phyloP scores from a whole-genome alignment of 2,113 vertebrate species.

The Tor tambroides region DNA sequence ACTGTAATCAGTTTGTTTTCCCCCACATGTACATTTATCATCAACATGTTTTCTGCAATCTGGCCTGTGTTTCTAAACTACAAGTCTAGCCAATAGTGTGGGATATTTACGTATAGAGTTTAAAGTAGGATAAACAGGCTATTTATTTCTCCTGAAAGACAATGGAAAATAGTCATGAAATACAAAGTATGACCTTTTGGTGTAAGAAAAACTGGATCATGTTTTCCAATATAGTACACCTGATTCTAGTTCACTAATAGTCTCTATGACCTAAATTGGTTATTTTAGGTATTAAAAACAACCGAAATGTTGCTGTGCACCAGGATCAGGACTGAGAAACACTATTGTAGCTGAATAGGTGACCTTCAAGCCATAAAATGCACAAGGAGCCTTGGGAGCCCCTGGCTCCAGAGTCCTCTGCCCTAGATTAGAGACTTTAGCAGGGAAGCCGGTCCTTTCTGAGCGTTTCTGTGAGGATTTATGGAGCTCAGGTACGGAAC shows the following conservation, averaged over 20 bases:
- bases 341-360: background rate
- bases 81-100: background rate
- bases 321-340: constrained; percentile 1
- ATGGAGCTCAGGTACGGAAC: constrained; percentile 28
- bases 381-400: background rate
- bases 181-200: background rate
- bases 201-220: background rate
- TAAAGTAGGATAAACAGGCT: background rate
- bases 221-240: background rate
- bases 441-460: constrained; percentile 16
- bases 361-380: constrained; percentile 28
- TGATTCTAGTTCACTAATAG: background rate
- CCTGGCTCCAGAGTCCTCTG: constrained; percentile 11
- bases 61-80: too few species aligned
- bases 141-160: background rate
- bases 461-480: constrained; percentile 29
- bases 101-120: background rate
- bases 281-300: background rate
- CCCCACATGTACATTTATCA: too few species aligned
- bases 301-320: background rate
- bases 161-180: background rate
- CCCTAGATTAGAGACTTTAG: constrained; percentile 25
- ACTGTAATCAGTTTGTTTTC: background rate
- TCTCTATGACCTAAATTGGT: background rate
- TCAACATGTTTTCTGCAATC: too few species aligned